Evolutionary conservation across 1,140 invertebrate species (phyloP).

Genomic region (Drosophila subobscura): DNA sequence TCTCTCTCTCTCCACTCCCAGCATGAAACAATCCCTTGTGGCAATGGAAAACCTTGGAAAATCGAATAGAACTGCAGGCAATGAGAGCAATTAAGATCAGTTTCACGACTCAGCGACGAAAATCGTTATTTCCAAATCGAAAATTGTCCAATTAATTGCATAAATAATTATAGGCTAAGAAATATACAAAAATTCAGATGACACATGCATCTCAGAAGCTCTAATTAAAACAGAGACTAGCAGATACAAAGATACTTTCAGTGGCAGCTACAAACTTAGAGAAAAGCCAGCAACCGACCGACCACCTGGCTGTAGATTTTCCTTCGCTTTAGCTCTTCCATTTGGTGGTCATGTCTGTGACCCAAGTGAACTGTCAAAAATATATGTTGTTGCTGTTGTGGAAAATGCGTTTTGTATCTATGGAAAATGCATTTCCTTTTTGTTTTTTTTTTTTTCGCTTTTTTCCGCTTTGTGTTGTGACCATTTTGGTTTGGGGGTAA

Average conservation of each 20-base stretch:
- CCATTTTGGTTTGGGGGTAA: slow-evolving; percentile 43
- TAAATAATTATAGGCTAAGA: slow-evolving; percentile 20
- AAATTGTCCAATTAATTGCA: slow-evolving; percentile 33
- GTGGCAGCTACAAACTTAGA: neutral
- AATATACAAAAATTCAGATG: too few species aligned
- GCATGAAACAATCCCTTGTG: neutral
- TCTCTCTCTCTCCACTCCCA: slow-evolving; percentile 1
- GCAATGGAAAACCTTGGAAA: slow-evolving; percentile 13
- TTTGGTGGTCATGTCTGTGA: slow-evolving; percentile 27
- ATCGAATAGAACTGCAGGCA: slow-evolving; percentile 13
- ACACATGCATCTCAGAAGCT: too few species aligned
- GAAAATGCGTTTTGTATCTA: slow-evolving; percentile 27
- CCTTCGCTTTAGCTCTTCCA: slow-evolving; percentile 1
- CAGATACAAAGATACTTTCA: too few species aligned
- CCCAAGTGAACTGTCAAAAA: slow-evolving; percentile 43
- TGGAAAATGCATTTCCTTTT: slow-evolving; percentile 41
- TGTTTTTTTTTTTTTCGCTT: slow-evolving; percentile 1
- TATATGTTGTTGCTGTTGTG: neutral
- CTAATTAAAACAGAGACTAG: too few species aligned
- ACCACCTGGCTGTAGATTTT: slow-evolving; percentile 14
- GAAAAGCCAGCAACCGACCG: slow-evolving; percentile 7
- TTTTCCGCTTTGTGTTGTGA: slow-evolving; percentile 8
- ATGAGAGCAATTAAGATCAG: slow-evolving; percentile 29
- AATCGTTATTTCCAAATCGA: slow-evolving; percentile 24
- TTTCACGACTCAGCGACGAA: slow-evolving; percentile 32